These are phyloP conservation scores for Aythya baeri DNA, from an alignment of 2,113 vertebrate genomes.

Conservation along the genomic window DNA sequence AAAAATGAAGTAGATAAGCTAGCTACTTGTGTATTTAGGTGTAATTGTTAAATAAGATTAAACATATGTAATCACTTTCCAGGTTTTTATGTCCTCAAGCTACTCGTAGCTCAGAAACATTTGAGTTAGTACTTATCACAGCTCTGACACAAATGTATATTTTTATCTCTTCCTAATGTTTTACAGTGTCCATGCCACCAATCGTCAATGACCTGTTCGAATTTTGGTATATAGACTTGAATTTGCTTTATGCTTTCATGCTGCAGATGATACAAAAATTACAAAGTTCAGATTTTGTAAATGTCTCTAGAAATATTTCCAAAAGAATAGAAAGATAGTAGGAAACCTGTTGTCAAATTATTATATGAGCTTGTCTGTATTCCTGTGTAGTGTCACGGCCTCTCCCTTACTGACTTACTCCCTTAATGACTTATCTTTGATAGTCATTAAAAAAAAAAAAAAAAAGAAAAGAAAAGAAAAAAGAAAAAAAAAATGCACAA, in stretches of 20 bases:
- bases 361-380: neutral
- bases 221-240: neutral
- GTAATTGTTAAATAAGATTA: neutral
- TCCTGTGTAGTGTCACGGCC: neutral
- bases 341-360: neutral
- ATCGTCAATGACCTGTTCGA: neutral
- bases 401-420: neutral
- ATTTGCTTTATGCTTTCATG: neutral
- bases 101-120: neutral
- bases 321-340: neutral
- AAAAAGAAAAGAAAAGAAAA: neutral
- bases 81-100: neutral
- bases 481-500: neutral
- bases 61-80: neutral
- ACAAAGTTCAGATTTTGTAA: neutral
- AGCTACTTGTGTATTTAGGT: neutral
- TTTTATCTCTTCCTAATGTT: neutral
- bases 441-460: neutral
- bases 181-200: neutral
- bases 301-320: neutral
- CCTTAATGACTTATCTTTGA: neutral
- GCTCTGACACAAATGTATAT: neutral
- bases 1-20: neutral
- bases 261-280: no score
- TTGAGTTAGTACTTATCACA: neutral